These are phyloP conservation scores for Percina caprodes DNA, from an alignment of 2,113 vertebrate genomes.

Conservation along the genomic window DNA sequence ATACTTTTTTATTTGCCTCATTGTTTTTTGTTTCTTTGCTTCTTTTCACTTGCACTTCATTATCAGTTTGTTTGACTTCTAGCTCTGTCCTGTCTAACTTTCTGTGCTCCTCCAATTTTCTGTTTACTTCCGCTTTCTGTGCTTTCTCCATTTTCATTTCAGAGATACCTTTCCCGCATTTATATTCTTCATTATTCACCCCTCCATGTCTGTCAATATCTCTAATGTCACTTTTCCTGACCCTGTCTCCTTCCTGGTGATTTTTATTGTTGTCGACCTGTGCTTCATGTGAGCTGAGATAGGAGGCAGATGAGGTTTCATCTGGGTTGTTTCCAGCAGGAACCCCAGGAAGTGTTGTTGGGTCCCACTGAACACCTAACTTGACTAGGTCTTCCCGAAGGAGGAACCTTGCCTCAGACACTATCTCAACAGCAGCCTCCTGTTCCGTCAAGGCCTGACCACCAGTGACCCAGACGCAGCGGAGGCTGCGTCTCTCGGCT, in stretches of 20 bases:
- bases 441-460: conserved; percentile 89
- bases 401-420: conserved; percentile 91
- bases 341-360: conserved; percentile 54
- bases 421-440: conserved; percentile 90
- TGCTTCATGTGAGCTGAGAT: conserved; percentile 30
- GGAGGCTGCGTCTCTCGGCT: conserved; percentile 88
- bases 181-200: conserved; percentile 3
- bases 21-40: not conserved
- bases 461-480: conserved; percentile 90
- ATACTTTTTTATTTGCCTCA: not conserved
- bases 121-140: not conserved
- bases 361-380: conserved; percentile 92
- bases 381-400: conserved; percentile 91
- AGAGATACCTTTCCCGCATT: not conserved
- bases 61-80: not conserved
- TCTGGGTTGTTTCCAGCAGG: conserved; percentile 2
- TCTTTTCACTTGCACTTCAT: conserved; percentile 16
- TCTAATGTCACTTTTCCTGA: not conserved
- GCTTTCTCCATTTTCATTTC: conserved; percentile 8
- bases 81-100: not conserved
- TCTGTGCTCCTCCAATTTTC: conserved; percentile 1
- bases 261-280: not conserved
- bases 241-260: not conserved
- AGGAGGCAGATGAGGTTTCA: conserved; percentile 11
- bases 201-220: not conserved